Evolutionary conservation across 2,797 vertebrate species (phyloP).

Genomic region (Pyrocephalus nanus): DNA sequence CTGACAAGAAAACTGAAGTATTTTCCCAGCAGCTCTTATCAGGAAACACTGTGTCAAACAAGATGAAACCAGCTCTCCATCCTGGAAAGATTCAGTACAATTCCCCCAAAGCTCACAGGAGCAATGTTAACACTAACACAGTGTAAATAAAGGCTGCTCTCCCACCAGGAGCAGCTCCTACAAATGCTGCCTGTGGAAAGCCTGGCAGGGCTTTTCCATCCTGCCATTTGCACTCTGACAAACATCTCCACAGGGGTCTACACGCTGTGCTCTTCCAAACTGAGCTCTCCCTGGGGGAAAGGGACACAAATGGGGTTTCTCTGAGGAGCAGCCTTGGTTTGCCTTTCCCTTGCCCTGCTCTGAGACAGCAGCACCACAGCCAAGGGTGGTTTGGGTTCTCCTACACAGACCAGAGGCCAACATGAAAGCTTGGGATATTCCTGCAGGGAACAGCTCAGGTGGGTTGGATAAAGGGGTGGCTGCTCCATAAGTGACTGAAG

Average conservation of each 20-base stretch:
- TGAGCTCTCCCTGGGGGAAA: neutral
- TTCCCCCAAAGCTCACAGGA: slow-evolving; percentile 49
- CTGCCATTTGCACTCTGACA: neutral
- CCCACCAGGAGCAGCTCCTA: slow-evolving; percentile 23
- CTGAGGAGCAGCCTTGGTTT: neutral
- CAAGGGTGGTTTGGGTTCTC: neutral
- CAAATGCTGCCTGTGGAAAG: neutral
- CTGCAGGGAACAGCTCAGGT: neutral
- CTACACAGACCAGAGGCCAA: rapidly evolving
- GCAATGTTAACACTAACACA: slow-evolving; percentile 58
- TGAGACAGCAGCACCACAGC: rapidly evolving
- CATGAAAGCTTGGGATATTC: rapidly evolving
- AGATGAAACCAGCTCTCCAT: slow-evolving; percentile 61
- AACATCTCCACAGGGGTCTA: neutral
- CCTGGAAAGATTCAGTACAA: slow-evolving; percentile 63
- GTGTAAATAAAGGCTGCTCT: neutral
- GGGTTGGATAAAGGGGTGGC: neutral
- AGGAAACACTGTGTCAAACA: slow-evolving; percentile 72
- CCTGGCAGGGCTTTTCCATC: neutral
- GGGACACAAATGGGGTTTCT: neutral
- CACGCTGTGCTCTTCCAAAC: neutral
- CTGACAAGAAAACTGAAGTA: slow-evolving; percentile 65
- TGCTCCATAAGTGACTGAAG: rapidly evolving
- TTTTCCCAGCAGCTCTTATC: slow-evolving; percentile 74
- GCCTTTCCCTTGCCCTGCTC: neutral